Evolutionary conservation across 2,888 invertebrate genomes (phyloP).

Genomic region (Himalopsyche anomala): DNA sequence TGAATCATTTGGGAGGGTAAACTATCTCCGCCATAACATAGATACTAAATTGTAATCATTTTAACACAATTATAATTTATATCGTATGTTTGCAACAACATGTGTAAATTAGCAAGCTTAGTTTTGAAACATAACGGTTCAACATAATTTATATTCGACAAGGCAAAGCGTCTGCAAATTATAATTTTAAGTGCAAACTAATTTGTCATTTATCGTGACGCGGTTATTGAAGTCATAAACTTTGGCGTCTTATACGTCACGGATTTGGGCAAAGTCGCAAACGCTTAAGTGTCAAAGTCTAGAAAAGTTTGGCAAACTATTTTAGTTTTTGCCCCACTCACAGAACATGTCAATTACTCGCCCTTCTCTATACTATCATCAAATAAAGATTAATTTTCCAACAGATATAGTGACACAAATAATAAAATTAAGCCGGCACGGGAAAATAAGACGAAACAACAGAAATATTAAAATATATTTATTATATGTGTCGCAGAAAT

Average conservation of each 20-base stretch:
- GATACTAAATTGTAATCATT: neutral
- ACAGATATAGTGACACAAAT: too few species aligned
- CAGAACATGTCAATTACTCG: neutral
- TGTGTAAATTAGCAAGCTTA: neutral
- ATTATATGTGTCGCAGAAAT: too few species aligned
- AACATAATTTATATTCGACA: constrained; percentile 21
- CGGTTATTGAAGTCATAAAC: neutral
- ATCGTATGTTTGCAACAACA: constrained; percentile 17
- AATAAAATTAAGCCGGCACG: too few species aligned
- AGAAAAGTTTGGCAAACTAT: neutral
- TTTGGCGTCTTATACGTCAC: neutral
- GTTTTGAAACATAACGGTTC: neutral
- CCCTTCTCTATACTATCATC: neutral
- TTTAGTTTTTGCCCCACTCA: neutral
- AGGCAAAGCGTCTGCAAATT: neutral
- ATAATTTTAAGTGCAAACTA: constrained; percentile 23
- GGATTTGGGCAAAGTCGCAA: neutral
- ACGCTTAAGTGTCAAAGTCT: neutral
- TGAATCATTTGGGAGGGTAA: too few species aligned
- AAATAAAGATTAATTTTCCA: neutral
- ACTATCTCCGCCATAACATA: too few species aligned
- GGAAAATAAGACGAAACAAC: too few species aligned
- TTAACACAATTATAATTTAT: constrained; percentile 5
- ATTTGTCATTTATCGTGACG: constrained; percentile 4
- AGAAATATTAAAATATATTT: too few species aligned